Evolutionary conservation across 2,797 vertebrate genomes (phyloP), one percentile per base, ranked within the genome.

Genomic region (Esox masquinongy): DNA sequence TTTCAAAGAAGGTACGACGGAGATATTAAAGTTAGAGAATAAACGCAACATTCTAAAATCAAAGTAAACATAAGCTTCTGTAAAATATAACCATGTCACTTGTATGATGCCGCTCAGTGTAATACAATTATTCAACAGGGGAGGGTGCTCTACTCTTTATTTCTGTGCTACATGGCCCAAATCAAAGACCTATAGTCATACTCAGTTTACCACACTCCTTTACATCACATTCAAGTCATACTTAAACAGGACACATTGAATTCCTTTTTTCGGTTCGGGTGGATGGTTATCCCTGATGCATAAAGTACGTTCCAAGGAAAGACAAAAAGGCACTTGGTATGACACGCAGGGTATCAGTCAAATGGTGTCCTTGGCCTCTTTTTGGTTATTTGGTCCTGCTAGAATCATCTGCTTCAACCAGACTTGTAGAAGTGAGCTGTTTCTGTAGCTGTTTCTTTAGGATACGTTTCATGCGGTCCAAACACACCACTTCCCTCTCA

Each of bases 401-500:
- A 50, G 26, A 12, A 19, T 70, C 47, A 22, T 49, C 68, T 26
- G 68, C 22, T 1, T 24, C 12, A 24, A 53, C 15, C 14, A 26
- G 16, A 26, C 47, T 50, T 70, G 29, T 17, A 67, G 76, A 81
- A 78, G 68, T 53, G 76, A 68, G 72, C 17, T 67, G 39, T 43
- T 43, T 1, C 5, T 19, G 3, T 5, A 56, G 53, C 24, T 5
- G 26, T 64, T 31, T 64, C 24, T 75, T 74, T 80, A 68, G 75
- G 70, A 59, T 50, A 22, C 67, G 7, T 51, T 47, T 22, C 14
- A 24, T 39, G 7, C 66, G 47, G 17, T 69, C 39, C 43, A 31
- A 70, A 66, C 36, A 29, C 69, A 64, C 47, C n/a, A 77, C 59
- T 43, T 69, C 17, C 59, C 50, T 80, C 63, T 81, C 75, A 75